A percentile compares a stretch with the other conserved stretches of the same genome.
These are phyloP conservation scores for Trogon surrucura DNA, from an alignment of 2,113 vertebrate species.

Conservation along the genomic window DNA sequence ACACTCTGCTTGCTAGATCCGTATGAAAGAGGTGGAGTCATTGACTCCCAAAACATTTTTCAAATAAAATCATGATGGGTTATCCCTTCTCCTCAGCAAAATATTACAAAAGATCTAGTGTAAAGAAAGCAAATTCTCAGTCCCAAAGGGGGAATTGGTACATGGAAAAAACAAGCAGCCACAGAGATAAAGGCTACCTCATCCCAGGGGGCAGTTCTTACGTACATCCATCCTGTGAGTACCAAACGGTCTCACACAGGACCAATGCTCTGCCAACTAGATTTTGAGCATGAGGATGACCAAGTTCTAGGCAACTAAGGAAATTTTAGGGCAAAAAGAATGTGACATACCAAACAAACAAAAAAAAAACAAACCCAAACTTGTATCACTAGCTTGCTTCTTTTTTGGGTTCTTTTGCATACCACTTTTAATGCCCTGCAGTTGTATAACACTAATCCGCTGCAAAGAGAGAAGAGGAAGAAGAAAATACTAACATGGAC, in stretches of 20 bases:
- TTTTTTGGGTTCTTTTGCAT: background rate
- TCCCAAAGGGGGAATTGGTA: background rate
- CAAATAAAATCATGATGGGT: background rate
- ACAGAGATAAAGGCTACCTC: background rate
- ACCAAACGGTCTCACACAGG: accelerated
- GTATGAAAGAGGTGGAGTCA: background rate
- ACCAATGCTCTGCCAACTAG: background rate
- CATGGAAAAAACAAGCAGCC: background rate
- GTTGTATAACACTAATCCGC: background rate
- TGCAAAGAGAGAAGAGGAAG: background rate
- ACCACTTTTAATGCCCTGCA: background rate
- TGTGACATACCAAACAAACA: background rate
- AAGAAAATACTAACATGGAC: background rate
- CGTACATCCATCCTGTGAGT: background rate
- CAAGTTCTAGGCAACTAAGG: background rate
- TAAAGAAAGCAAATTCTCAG: background rate
- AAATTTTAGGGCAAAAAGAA: background rate
- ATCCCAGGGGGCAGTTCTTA: background rate
- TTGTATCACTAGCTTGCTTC: background rate
- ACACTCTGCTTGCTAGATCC: background rate
- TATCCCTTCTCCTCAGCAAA: background rate
- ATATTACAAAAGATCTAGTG: background rate
- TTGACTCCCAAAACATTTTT: background rate
- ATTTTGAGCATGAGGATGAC: background rate
- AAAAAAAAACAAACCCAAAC: background rate